Evolutionary conservation across 2,797 vertebrate species (phyloP), one percentile per base, ranked within the genome.

Genomic region (Liasis olivaceus): DNA sequence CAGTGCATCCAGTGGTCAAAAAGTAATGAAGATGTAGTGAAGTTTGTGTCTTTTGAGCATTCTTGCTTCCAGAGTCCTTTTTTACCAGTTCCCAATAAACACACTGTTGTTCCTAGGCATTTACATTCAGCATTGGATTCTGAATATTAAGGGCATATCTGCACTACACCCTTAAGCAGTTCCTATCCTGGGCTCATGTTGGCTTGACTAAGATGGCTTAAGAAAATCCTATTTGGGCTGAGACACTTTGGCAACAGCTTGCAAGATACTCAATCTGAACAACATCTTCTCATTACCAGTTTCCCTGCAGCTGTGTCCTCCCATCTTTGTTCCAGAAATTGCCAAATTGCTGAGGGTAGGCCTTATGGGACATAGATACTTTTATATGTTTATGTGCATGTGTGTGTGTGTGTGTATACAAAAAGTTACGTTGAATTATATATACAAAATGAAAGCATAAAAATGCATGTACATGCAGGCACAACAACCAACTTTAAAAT

Each of bases 1-100:
- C 36, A 66, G 14, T 54, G 60, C 88, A 62, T 72, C 84, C 47
- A 63, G 4, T 81, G 90, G 94, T 94, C 93, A 85, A 62, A 1
- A 88, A 64, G 81, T 89, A 90, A 72, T 63, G 64, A 17, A 77
- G 31, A 59, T 63, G n/a, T n/a, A 87, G 89, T 90, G 36, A 58
- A 0, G 22, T 15, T 90, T 54, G 87, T 63, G 56, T 58, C 2
- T 92, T 66, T 69, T 62, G 5, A 92, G 56, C 47, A 54, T 47
- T 91, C 42, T 1, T 51, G 77, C 86, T 85, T 64, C 5, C 1
- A 59, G 63, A 85, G 24, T 13, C 69, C 20, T 85, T 95, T 93
- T 92, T 90, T 92, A 28, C 9, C 26, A 11, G 0, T 59, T 91
- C 42, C 85, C 31, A 59, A 63, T 87, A 93, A 90, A n/a, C 22